Evolutionary conservation across 2,888 invertebrate species (phyloP).

Genomic region (Rhodophaea formosa): DNA sequence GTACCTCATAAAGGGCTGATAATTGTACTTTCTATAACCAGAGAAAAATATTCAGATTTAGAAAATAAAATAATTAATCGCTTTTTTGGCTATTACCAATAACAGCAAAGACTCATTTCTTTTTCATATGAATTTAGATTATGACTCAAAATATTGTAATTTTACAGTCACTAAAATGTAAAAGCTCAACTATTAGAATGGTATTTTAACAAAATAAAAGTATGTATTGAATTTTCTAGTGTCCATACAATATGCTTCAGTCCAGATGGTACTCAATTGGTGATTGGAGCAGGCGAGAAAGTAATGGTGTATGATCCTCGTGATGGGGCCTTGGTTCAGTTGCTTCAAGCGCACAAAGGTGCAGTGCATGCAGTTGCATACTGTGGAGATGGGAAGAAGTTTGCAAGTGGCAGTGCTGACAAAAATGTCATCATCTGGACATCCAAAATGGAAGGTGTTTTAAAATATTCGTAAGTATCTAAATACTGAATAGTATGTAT

Average conservation of each 20-base stretch:
- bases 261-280: constrained; percentile 95
- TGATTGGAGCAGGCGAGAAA: constrained; percentile 96
- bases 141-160: too few relatives aligned
- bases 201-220: too few relatives aligned
- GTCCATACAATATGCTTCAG: constrained; percentile 97
- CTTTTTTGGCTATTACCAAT: too few relatives aligned
- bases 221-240: constrained; percentile 71
- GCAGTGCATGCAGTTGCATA: constrained; percentile 95
- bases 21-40: too few relatives aligned
- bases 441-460: constrained; percentile 94
- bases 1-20: too few relatives aligned
- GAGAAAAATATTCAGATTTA: too few relatives aligned
- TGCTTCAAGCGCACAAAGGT: constrained; percentile 97
- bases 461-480: constrained; percentile 94
- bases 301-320: constrained; percentile 97
- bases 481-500: too few relatives aligned
- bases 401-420: constrained; percentile 98
- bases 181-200: too few relatives aligned
- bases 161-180: too few relatives aligned
- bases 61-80: too few relatives aligned
- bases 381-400: constrained; percentile 95
- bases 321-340: constrained; percentile 94
- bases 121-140: too few relatives aligned
- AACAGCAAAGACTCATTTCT: too few relatives aligned
- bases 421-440: constrained; percentile 99